Conservation (phyloP, 64 coral and sea anemone genomes). For the Porites australiensis region DNA sequence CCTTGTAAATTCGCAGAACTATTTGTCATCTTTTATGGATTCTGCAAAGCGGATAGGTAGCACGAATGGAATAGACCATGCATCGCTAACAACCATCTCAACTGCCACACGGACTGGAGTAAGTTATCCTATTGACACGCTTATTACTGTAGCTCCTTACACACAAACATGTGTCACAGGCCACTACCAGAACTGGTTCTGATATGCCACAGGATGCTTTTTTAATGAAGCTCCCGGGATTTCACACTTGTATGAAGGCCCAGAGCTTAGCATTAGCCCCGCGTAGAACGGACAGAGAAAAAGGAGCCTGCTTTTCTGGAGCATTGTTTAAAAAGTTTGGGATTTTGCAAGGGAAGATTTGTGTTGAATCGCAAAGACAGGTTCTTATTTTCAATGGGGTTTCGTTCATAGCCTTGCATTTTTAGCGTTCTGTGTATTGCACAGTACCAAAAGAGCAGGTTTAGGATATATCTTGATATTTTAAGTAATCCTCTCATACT, state of each 20-base stretch:
- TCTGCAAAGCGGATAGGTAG: conserved; percentile 31
- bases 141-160: conserved; percentile 90
- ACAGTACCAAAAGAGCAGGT: no score
- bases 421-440: no score
- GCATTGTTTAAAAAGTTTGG: no score
- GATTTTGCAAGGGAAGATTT: no score
- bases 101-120: conserved; percentile 80
- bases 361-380: no score
- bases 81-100: conserved; percentile 65
- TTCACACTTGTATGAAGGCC: not conserved
- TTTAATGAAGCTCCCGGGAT: conserved; percentile 7
- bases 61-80: conserved; percentile 38
- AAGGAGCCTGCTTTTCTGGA: no score
- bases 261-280: not conserved
- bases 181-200: conserved; percentile 88
- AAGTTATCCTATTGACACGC: conserved; percentile 75
- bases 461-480: not conserved
- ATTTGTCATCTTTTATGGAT: conserved; percentile 61
- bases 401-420: no score
- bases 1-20: conserved; percentile 83
- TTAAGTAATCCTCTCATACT: not conserved
- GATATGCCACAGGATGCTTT: conserved; percentile 7
- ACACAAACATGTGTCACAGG: conserved; percentile 82
- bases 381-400: no score
- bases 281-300: no score